Base-by-base conservation (phyloP, 2,888 invertebrate species). In the Druceiella hillmani region DNA sequence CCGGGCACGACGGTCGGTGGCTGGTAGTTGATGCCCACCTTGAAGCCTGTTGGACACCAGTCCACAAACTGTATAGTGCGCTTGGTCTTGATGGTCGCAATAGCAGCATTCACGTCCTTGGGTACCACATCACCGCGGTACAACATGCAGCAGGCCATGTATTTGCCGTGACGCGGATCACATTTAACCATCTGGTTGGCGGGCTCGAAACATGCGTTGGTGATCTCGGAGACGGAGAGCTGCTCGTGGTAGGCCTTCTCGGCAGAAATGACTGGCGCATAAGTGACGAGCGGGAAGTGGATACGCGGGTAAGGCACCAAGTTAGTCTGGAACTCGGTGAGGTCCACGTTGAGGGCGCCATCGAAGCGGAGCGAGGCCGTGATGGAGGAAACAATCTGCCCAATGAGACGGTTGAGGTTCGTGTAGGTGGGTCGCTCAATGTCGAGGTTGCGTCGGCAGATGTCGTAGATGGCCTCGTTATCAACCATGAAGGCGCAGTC, bases 401-500 rank as follows among this genome's bases (percentile, higher is more conserved):
- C 93, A 53, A 97, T 94, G 53, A 97, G 70, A 52, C 95, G 76
- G 67, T 97, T 97, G 56, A 97, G 71, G 66, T 97, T 97, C 42
- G 92, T 92, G 75, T 97, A 97, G 4, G 93, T 92, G 6, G 95
- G 95, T 40, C 94, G 78, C 58, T 92, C 93, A 53, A 94, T 92
- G 61, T 93, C 92, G 62, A 97, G 72, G 61, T 94, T 95, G 49
- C 92, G 81, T 51, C 91, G 78, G 74, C 94, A 95, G 66, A 85
- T 86, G 64, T 95, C 81, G 61, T 92, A 89, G 51, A 88, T 88
- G 33, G 88, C 88, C 66, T 88, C 87, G 57, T 88, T 88, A 61
- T 88, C 88, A 29, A 87, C 90, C 93, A 94, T 93, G 66, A 95
- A 94, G 20, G 93, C 92, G 57, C 93, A 93, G 64, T 93, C 93